A percentile compares a stretch with the other conserved stretches of the same genome.
Conservation (phyloP, 2,797 vertebrate genomes). For the Tokudaia tokunoshimensis region DNA sequence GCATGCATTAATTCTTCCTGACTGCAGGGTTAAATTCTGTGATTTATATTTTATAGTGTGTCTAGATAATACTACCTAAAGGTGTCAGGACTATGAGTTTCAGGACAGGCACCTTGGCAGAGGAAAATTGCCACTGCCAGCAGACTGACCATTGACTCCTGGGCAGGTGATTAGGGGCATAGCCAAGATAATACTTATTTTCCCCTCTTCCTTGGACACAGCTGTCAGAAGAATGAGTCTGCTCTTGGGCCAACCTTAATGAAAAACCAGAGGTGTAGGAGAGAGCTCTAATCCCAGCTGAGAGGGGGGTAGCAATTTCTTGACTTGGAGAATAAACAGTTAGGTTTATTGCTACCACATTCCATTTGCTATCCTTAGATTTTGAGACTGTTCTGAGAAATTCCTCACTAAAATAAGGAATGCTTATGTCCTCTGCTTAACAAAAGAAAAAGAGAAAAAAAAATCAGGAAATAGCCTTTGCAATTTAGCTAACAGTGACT, state of each 20-base stretch:
- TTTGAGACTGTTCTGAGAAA: slow-evolving; percentile 49
- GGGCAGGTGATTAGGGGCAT: neutral
- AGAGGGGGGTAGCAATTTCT: slow-evolving; percentile 16
- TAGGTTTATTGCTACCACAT: slow-evolving; percentile 13
- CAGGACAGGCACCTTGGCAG: neutral
- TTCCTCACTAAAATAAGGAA: slow-evolving; percentile 26
- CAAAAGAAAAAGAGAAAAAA: neutral
- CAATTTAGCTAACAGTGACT: neutral
- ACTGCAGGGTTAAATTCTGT: neutral
- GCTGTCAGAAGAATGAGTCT: neutral
- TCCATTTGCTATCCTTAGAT: neutral
- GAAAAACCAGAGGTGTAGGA: slow-evolving; percentile 4
- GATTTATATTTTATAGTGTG: neutral
- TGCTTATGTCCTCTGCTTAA: neutral
- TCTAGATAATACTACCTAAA: neutral
- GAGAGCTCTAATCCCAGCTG: neutral
- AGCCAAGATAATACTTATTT: neutral
- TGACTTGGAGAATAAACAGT: slow-evolving; percentile 34
- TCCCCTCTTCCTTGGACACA: neutral
- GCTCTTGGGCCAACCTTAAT: slow-evolving; percentile 1
- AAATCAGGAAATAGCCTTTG: neutral
- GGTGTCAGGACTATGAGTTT: neutral
- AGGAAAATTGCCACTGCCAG: neutral
- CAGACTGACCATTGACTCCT: neutral
- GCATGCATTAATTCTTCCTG: neutral